phyloP scores from a whole-genome alignment of 2,888 invertebrate species.

The Drosophila yooni region DNA sequence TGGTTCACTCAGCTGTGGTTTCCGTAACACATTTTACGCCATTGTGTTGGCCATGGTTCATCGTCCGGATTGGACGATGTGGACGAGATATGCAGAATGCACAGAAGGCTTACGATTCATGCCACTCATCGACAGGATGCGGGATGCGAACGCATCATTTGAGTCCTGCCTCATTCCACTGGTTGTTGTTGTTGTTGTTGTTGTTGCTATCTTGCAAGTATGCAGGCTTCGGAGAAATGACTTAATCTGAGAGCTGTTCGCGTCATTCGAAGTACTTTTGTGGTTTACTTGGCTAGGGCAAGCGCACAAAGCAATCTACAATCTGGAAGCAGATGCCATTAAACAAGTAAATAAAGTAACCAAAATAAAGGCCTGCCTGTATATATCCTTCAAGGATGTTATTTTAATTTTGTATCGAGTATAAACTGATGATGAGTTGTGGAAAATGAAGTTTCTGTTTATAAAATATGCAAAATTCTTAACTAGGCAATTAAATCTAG shows the following conservation, averaged over 20 bases:
- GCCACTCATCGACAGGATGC: constrained; percentile 61
- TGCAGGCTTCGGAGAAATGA: constrained; percentile 37
- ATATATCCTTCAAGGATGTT: not conserved
- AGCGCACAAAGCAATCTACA: constrained; percentile 24
- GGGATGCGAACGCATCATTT: constrained; percentile 67
- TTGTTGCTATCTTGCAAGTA: constrained; percentile 21
- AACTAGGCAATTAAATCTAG: not conserved
- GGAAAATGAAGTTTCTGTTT: not conserved
- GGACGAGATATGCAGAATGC: constrained; percentile 21
- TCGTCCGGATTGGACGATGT: constrained; percentile 33
- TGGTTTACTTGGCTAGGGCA: constrained; percentile 14
- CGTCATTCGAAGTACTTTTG: constrained; percentile 53
- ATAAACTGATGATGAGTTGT: not conserved
- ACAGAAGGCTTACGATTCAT: constrained; percentile 50
- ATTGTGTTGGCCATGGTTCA: constrained; percentile 47
- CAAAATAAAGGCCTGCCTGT: not conserved
- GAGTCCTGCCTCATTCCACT: constrained; percentile 22
- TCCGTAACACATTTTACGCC: constrained; percentile 70
- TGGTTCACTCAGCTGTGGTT: constrained; percentile 72
- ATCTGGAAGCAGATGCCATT: constrained; percentile 41
- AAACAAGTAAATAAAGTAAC: constrained; percentile 41
- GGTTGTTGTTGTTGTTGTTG: constrained; percentile 25
- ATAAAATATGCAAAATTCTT: not conserved
- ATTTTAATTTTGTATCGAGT: not conserved
- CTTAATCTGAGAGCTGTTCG: constrained; percentile 40